These are phyloP conservation scores for Andrena cerasifolii DNA, from an alignment of 1,140 invertebrate genomes.

Conservation along the genomic window DNA sequence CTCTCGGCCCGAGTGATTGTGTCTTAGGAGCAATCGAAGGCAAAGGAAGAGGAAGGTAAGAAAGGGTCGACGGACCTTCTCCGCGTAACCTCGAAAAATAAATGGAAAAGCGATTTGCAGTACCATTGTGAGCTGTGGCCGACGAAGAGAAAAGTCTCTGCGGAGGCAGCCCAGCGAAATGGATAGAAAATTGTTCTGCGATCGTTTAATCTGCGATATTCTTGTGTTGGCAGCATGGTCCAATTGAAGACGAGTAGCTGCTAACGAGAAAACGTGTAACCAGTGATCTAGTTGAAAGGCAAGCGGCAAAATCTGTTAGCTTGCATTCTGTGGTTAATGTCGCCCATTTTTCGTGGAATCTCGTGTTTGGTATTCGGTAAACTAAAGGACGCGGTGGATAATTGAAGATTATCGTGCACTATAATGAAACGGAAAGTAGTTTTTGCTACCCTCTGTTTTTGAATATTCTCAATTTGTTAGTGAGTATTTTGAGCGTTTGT, in stretches of 20 bases:
- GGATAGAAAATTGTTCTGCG: slow-evolving; percentile 21
- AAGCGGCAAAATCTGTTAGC: not conserved
- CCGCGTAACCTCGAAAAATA: slow-evolving; percentile 15
- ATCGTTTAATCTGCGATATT: slow-evolving; percentile 8
- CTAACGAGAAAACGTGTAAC: not conserved
- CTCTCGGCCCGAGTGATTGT: slow-evolving; percentile 14
- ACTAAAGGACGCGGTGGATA: no score
- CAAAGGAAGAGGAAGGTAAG: not conserved
- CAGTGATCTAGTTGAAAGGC: not conserved
- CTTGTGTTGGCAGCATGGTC: not conserved
- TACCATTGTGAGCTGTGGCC: not conserved
- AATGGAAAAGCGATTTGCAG: slow-evolving; percentile 48
- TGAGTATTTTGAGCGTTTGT: no score
- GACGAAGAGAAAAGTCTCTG: not conserved
- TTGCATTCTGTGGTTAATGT: no score
- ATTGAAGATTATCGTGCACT: no score
- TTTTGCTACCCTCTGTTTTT: no score
- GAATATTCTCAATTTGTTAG: no score
- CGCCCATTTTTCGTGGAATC: no score
- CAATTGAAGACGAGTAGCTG: not conserved
- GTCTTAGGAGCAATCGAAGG: slow-evolving; percentile 17
- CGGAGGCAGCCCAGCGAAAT: not conserved
- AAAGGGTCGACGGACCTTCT: not conserved
- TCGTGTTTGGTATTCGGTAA: no score
- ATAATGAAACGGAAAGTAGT: no score